Evolutionary conservation across 2,113 vertebrate species (phyloP).

Genomic region (Anarhynchus alexandrinus): DNA sequence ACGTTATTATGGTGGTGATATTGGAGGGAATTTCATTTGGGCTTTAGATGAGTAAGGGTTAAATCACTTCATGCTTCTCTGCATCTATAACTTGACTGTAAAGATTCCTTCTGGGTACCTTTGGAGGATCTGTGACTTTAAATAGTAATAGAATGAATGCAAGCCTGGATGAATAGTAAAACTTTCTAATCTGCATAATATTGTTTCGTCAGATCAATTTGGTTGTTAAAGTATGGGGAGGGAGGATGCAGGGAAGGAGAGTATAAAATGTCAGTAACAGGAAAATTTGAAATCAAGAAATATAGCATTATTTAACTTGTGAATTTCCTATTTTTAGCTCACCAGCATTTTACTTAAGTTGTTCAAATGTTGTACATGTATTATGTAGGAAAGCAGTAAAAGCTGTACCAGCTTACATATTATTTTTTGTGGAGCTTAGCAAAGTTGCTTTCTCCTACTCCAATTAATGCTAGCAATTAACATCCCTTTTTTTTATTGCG

Average conservation of each 20-base stretch:
- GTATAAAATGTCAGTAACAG: background rate
- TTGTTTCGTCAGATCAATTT: background rate
- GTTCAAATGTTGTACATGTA: background rate
- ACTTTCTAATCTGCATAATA: background rate
- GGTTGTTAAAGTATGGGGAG: background rate
- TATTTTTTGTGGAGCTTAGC: background rate
- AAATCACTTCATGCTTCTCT: background rate
- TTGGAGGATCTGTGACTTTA: background rate
- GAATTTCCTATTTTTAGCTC: background rate
- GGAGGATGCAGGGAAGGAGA: background rate
- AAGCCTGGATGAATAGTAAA: background rate
- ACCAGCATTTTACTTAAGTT: background rate
- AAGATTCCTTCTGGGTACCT: background rate
- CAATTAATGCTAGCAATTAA: background rate
- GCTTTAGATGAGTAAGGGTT: background rate
- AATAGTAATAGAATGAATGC: background rate
- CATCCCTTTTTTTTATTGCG: background rate
- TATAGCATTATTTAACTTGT: background rate
- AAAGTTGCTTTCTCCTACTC: background rate
- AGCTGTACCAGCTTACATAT: background rate
- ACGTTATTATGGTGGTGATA: rapidly evolving
- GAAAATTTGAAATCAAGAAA: background rate
- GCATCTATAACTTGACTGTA: background rate
- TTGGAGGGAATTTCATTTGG: background rate
- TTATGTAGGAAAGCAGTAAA: background rate